These are phyloP conservation scores for Leucoptera coffeella DNA, from an alignment of 2,888 invertebrate genomes.

Conservation along the genomic window DNA sequence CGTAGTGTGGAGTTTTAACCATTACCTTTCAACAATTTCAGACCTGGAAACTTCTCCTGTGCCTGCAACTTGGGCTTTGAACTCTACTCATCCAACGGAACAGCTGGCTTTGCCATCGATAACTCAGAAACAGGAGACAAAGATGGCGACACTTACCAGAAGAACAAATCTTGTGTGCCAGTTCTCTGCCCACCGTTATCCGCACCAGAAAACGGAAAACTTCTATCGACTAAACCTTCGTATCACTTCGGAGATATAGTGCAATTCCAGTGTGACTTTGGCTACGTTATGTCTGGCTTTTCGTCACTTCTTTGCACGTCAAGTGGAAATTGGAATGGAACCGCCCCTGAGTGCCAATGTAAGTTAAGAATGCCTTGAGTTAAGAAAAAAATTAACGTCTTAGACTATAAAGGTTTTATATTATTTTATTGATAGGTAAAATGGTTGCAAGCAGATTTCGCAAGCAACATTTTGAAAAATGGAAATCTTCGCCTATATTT, in stretches of 20 bases:
- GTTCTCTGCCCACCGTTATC: slow-evolving; percentile 77
- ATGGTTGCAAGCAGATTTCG: too few species aligned
- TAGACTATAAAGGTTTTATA: too few species aligned
- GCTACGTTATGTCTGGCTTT: slow-evolving; percentile 86
- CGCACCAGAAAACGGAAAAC: slow-evolving; percentile 78
- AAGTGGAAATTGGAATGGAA: slow-evolving; percentile 90
- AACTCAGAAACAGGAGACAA: slow-evolving; percentile 78
- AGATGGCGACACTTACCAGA: slow-evolving; percentile 83
- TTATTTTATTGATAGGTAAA: too few species aligned
- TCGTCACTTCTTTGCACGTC: slow-evolving; percentile 81
- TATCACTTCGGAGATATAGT: slow-evolving; percentile 88
- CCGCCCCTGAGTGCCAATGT: slow-evolving; percentile 91
- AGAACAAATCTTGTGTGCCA: slow-evolving; percentile 92
- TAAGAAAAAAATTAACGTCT: too few species aligned
- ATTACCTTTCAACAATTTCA: too few species aligned
- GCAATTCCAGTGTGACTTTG: slow-evolving; percentile 90
- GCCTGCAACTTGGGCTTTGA: slow-evolving; percentile 89
- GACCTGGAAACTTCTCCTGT: slow-evolving; percentile 82
- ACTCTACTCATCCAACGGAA: slow-evolving; percentile 80
- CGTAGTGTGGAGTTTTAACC: too few species aligned
- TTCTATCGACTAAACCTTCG: slow-evolving; percentile 72
- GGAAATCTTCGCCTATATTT: too few species aligned
- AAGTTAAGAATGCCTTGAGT: too few species aligned
- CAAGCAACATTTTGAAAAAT: too few species aligned
- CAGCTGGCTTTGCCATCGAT: slow-evolving; percentile 79